Base-by-base conservation (phyloP, 2,797 vertebrate genomes). In the Periophthalmus magnuspinnatus region DNA sequence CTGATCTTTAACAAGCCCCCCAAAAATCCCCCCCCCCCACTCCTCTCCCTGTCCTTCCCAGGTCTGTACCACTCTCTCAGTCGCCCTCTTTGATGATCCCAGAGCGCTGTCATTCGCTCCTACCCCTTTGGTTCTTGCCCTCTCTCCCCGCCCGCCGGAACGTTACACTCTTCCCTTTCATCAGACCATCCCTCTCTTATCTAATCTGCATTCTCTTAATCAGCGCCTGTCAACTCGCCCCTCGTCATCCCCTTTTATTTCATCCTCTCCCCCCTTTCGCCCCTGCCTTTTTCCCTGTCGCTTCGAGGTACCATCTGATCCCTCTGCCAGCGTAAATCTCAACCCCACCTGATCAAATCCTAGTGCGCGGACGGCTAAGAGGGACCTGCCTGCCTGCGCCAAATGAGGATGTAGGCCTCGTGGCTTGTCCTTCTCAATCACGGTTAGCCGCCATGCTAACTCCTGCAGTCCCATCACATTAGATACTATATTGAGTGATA, bases 191-290 rank as follows among this genome's bases (percentile, higher is more conserved):
- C 79, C 78, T 89, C 83, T 83, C 78, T 74, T 72, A 70, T 81
- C 87, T 91, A 77, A 90, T 91, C 80, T 88, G 87, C 84, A 88
- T 92, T 90, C 85, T 88, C 83, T 85, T 92, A 89, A 91, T 92
- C 91, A 90, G 77, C 74, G 74, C 79, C 90, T 79, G 86, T 88
- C 87, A 84, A 78, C 78, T 88, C 80, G 74, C 73, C 81, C 60
- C 87, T 81, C 87, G 79, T 91, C 88, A 90, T 91, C 84, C 78
- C 73, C 67, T 87, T 87, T 82, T 82, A 89, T 86, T 81, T 87
- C 74, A 83, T 88, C 73, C 67, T 71, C 32, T 79, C 68, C 63
- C 67, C 69, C 68, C 68, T 36, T 45, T 65, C 66, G 56, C 71
- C 48, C 61, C 11, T n/a, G n/a, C n/a, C n/a, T n/a, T n/a, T n/a